These are phyloP conservation scores for Patagioenas fasciata DNA, from an alignment of 2,113 vertebrate species.

Conservation along the genomic window DNA sequence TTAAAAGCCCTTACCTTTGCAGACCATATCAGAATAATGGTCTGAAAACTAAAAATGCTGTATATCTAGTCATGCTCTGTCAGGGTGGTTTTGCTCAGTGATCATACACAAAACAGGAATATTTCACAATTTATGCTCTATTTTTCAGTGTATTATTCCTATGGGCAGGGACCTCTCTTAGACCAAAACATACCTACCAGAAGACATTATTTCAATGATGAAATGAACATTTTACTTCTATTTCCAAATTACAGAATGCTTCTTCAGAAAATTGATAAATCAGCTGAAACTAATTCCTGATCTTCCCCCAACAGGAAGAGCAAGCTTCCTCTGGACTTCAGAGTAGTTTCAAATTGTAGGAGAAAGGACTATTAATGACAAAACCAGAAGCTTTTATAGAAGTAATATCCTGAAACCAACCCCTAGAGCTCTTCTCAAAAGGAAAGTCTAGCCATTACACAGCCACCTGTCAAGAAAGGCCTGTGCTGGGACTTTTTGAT, in stretches of 20 bases:
- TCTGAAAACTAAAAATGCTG: neutral
- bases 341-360: neutral
- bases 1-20: neutral
- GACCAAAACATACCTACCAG: neutral
- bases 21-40: neutral
- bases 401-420: neutral
- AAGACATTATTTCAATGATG: neutral
- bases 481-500: too few species aligned
- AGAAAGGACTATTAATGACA: neutral
- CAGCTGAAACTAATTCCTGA: neutral
- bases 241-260: neutral
- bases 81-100: neutral
- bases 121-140: neutral
- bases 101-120: neutral
- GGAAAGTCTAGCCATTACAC: neutral
- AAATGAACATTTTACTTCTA: neutral
- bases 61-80: neutral
- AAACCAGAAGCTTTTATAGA: neutral
- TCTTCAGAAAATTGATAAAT: neutral
- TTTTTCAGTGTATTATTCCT: neutral
- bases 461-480: too few species aligned
- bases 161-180: neutral
- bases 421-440: neutral
- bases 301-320: neutral
- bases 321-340: neutral